Evolutionary conservation across 2,888 invertebrate species (phyloP).

Genomic region (Autographa gamma): DNA sequence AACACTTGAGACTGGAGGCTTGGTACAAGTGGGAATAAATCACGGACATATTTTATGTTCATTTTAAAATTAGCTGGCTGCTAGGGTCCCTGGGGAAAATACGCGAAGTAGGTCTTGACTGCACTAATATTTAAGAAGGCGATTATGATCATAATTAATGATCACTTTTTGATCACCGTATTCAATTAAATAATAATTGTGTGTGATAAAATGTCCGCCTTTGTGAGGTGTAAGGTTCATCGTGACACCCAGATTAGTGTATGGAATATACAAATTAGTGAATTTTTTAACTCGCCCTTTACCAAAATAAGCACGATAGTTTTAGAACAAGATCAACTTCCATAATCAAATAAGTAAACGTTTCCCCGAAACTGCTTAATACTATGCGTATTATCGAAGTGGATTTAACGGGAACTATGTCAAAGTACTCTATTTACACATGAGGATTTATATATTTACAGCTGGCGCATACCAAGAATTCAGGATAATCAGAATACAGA

Average conservation of each 20-base stretch:
- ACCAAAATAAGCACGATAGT: background rate
- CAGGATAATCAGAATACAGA: slow-evolving; percentile 25
- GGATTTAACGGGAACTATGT: background rate
- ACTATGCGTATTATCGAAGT: background rate
- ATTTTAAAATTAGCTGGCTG: background rate
- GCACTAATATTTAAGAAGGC: too few species aligned
- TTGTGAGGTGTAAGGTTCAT: too few species aligned
- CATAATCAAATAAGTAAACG: background rate
- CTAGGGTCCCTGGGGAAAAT: background rate
- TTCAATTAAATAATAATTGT: too few species aligned
- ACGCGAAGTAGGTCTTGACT: too few species aligned
- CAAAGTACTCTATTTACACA: slow-evolving; percentile 15
- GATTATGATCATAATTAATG: too few species aligned
- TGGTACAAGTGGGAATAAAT: slow-evolving; percentile 54
- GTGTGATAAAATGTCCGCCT: too few species aligned
- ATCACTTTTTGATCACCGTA: too few species aligned
- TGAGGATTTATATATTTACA: slow-evolving; percentile 31
- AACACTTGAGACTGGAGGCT: slow-evolving; percentile 64
- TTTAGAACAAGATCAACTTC: background rate
- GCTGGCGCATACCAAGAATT: slow-evolving; percentile 16
- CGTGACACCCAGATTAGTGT: too few species aligned
- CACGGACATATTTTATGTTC: background rate
- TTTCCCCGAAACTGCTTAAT: background rate
- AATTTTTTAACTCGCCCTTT: background rate
- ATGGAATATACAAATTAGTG: background rate